Conservation (phyloP, 2,113 vertebrate genomes). For the Megaceryle torquata region DNA sequence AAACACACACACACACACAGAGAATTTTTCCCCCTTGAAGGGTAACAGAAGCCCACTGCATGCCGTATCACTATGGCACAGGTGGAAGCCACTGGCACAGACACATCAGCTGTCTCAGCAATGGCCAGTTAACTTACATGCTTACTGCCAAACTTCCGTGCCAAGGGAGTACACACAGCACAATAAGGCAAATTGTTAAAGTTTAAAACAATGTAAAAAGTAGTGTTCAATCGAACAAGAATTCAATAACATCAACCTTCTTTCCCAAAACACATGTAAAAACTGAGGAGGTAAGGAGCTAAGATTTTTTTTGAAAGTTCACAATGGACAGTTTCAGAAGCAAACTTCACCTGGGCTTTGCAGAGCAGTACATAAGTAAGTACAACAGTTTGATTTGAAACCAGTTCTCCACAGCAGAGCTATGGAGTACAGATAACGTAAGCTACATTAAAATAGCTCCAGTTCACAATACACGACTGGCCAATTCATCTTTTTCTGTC, state of each 20-base stretch:
- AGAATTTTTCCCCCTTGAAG: not conserved
- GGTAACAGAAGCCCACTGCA: not conserved
- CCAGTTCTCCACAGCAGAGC: conserved; percentile 16
- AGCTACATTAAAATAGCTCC: not conserved
- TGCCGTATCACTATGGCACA: not conserved
- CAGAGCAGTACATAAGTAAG: not conserved
- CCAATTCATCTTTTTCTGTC: not conserved
- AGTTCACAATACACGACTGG: not conserved
- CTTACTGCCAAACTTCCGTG: not conserved
- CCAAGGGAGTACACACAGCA: conserved; percentile 36
- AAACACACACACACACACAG: not conserved
- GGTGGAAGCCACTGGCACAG: not conserved
- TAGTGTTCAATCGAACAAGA: no score
- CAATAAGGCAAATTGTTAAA: conserved; percentile 20
- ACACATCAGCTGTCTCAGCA: not conserved
- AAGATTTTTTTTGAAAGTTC: not conserved
- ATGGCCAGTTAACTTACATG: not conserved
- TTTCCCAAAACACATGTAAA: not conserved
- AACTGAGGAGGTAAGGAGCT: not conserved
- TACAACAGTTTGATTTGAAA: conserved; percentile 30
- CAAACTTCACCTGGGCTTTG: not conserved
- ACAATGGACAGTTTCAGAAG: conserved; percentile 13
- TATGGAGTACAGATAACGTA: not conserved
- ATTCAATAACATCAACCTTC: conserved; percentile 8
- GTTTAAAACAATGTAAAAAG: conserved; percentile 23